Evolutionary conservation across 2,888 invertebrate species (phyloP), one percentile per base, ranked within the genome.

Genomic region (Automeris io): DNA sequence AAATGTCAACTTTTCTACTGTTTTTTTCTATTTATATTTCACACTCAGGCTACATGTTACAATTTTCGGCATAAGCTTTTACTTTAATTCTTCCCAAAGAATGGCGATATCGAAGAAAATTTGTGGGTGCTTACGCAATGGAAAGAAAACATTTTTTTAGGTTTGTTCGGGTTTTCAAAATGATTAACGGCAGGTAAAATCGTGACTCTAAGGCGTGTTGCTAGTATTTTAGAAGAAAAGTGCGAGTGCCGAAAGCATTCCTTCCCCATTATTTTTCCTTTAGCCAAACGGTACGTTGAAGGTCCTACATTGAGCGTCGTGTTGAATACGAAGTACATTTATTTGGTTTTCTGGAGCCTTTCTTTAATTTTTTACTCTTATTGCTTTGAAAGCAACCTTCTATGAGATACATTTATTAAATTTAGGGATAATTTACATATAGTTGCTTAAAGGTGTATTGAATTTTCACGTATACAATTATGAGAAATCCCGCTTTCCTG

Each of bases 81-180:
- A 19, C 19, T 19, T 16, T 16, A 29, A 29, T n/a, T 29, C 8
- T 29, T n/a, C 29, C 18, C 29, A 5, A 12, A 26, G 34, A 9
- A 4, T 16, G 37, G 41, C 41, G 25, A 5, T n/a, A 11, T 8
- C 16, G n/a, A 42, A 41, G 39, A 34, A 36, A 33, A 18, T 37
- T 39, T 33, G 24, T 29, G 29, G 29, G 7, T 16, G 29, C 29
- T 29, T 29, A 29, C 29, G 29, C 16, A 16, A 16, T 16, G 29
- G 16, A 29, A 29, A 29, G 13, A 16, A 16, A 29, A 29, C 29
- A 29, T 29, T 29, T n/a, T 29, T 16, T 8, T 16, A 29, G 29
- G 29, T 29, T 16, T 29, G 8, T 13, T 29, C 29, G 29, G 16
- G 29, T 29, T 29, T 13, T 5, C 29, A 8, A 16, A 29, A 16